Percentiles rank a stretch among this genome's conserved stretches.
These are phyloP conservation scores for Saturnia pavonia DNA, from an alignment of 2,888 invertebrate species.

Conservation along the genomic window DNA sequence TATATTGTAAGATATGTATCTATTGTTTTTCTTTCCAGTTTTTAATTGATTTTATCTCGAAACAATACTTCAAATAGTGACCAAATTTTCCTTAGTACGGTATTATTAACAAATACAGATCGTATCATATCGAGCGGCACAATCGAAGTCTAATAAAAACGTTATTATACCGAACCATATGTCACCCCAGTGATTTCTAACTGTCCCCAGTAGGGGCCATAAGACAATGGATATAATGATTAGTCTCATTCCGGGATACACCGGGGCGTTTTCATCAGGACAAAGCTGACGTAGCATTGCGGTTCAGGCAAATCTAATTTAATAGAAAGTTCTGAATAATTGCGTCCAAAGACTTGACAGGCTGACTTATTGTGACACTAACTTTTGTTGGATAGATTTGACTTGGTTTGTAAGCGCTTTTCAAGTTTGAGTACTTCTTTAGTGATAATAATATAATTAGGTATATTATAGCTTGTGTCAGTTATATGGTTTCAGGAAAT, in stretches of 20 bases:
- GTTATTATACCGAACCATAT: constrained; percentile 2
- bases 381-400: too few relatives aligned
- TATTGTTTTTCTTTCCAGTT: too few relatives aligned
- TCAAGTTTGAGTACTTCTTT: too few relatives aligned
- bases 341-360: background rate
- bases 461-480: too few relatives aligned
- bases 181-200: constrained; percentile 13
- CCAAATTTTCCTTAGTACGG: too few relatives aligned
- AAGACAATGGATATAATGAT: constrained; percentile 68
- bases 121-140: background rate
- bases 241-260: constrained; percentile 52
- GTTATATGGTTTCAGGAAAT: too few relatives aligned
- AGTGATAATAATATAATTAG: too few relatives aligned
- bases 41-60: too few relatives aligned
- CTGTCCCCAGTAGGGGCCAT: constrained; percentile 27
- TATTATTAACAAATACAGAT: background rate
- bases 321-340: constrained; percentile 36
- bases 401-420: too few relatives aligned
- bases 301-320: constrained; percentile 58
- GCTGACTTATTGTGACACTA: background rate
- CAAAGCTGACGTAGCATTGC: constrained; percentile 51
- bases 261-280: constrained; percentile 29
- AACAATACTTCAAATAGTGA: too few relatives aligned
- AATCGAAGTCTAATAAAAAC: constrained; percentile 2
- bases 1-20: too few relatives aligned